Percentiles rank a stretch among this genome's conserved stretches.
Conservation (phyloP, 2,797 vertebrate genomes). For the Mionectes olivaceus region DNA sequence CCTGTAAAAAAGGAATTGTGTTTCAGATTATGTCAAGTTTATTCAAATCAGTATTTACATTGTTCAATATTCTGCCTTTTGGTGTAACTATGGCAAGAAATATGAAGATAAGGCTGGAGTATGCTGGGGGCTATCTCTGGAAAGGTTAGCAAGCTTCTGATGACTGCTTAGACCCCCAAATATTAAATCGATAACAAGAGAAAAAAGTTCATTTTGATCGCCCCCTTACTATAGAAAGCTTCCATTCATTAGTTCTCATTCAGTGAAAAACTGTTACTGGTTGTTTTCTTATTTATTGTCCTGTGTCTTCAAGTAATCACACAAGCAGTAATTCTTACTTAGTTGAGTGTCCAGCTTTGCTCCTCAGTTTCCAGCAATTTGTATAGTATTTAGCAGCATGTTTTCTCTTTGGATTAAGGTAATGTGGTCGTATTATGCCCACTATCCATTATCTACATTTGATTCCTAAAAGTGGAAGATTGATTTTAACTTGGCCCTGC, state of each 20-base stretch:
- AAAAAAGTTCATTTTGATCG: background rate
- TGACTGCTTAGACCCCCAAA: background rate
- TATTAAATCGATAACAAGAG: background rate
- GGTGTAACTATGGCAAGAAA: background rate
- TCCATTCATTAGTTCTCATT: background rate
- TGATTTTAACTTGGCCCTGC: conserved; percentile 28
- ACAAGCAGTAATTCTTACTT: background rate
- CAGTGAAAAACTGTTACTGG: background rate
- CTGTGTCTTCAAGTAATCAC: background rate
- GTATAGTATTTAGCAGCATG: background rate
- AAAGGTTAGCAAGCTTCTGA: background rate
- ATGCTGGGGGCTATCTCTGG: background rate
- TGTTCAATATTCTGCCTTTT: background rate
- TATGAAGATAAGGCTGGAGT: background rate
- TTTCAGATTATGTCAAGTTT: background rate
- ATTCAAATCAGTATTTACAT: background rate
- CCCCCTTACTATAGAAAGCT: background rate
- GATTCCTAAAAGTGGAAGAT: conserved; percentile 1
- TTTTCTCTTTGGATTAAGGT: conserved; percentile 14
- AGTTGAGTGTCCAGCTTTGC: background rate
- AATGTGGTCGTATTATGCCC: background rate
- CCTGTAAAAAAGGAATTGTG: background rate
- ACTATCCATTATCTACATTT: background rate
- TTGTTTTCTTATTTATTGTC: background rate
- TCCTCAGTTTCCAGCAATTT: background rate